phyloP scores from a whole-genome alignment of 2,888 invertebrate species.

The Auanema freiburgensis region DNA sequence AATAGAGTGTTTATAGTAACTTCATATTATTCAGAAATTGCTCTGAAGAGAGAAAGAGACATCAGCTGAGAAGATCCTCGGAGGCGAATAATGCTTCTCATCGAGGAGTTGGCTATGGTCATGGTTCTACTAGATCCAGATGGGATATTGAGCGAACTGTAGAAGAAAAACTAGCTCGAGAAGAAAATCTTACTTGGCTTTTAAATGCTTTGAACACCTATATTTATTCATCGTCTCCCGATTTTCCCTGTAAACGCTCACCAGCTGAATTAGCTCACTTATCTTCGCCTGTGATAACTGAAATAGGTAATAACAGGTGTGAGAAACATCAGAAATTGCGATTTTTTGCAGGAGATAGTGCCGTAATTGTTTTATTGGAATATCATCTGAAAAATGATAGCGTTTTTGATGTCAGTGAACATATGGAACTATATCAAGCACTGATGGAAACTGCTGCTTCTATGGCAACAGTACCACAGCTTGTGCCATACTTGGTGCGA shows the following conservation, averaged over 20 bases:
- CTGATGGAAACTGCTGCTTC: slow-evolving; percentile 57
- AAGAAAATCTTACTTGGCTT: slow-evolving; percentile 63
- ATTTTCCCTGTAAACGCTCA: slow-evolving; percentile 21
- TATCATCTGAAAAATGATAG: slow-evolving; percentile 62
- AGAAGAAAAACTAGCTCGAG: slow-evolving; percentile 56
- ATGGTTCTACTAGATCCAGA: slow-evolving; percentile 59
- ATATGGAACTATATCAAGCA: slow-evolving; percentile 63
- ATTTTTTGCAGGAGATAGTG: slow-evolving; percentile 28
- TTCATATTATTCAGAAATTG: slow-evolving; percentile 20
- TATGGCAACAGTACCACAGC: slow-evolving; percentile 47
- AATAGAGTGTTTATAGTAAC: too few species aligned
- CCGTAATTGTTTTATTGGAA: slow-evolving; percentile 51
- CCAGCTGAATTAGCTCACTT: slow-evolving; percentile 29
- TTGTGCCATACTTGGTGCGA: slow-evolving; percentile 52
- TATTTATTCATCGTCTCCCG: slow-evolving; percentile 35
- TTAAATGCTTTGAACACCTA: slow-evolving; percentile 56
- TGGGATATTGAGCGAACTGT: slow-evolving; percentile 62
- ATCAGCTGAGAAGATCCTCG: slow-evolving; percentile 36
- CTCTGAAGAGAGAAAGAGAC: slow-evolving; percentile 32
- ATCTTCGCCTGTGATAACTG: slow-evolving; percentile 25
- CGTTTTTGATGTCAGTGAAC: slow-evolving; percentile 63
- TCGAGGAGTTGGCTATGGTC: slow-evolving; percentile 60
- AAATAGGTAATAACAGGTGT: slow-evolving; percentile 19
- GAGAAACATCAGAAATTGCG: background rate
- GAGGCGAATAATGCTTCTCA: slow-evolving; percentile 21